phyloP scores from a whole-genome alignment of 2,113 vertebrate genomes.

The Suricata suricatta region DNA sequence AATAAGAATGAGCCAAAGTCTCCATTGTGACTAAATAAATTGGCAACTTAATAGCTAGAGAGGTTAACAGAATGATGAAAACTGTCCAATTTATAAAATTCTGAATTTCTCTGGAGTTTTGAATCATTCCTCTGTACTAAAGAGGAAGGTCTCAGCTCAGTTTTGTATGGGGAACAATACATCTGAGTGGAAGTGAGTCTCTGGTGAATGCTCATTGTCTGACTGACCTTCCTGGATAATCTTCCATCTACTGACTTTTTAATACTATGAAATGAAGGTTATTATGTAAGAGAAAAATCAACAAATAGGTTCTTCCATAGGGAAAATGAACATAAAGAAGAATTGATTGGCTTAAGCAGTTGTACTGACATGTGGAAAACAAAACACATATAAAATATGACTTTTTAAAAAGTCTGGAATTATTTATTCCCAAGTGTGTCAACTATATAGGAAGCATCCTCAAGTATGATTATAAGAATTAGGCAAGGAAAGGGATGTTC shows the following conservation, averaged over 20 bases:
- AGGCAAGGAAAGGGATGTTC: not conserved
- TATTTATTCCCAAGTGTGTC: not conserved
- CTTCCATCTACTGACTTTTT: not conserved
- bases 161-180: not conserved
- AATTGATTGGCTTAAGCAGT: not conserved
- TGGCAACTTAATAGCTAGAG: not conserved
- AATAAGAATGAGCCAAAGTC: not conserved
- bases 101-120: not conserved
- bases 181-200: not conserved
- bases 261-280: not conserved
- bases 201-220: not conserved
- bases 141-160: not conserved
- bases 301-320: not conserved
- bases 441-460: not conserved
- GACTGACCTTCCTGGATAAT: not conserved
- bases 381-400: not conserved
- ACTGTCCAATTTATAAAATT: not conserved
- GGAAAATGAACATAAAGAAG: not conserved
- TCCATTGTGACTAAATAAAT: not conserved
- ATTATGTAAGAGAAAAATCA: not conserved
- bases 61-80: not conserved
- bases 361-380: not conserved
- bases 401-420: not conserved
- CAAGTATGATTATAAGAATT: not conserved
- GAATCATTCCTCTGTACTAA: not conserved